phyloP scores from a whole-genome alignment of 2,888 invertebrate genomes.

The Drosophila multiciliata region DNA sequence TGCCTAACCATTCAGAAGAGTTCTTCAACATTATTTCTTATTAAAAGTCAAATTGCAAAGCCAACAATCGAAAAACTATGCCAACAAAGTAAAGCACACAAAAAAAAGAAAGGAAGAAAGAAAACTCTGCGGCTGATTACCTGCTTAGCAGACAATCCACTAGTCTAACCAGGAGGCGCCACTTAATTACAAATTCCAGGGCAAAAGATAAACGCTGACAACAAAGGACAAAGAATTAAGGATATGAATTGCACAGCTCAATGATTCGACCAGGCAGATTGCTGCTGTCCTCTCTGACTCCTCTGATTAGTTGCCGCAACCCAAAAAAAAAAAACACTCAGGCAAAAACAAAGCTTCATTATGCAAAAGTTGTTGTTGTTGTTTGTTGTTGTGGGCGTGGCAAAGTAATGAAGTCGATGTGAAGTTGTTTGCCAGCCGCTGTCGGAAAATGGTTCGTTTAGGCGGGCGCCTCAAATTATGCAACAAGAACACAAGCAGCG shows the following conservation, averaged over 20 bases:
- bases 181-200: conserved; percentile 51
- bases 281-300: conserved; percentile 23
- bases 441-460: conserved; percentile 36
- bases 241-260: conserved; percentile 48
- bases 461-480: conserved; percentile 49
- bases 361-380: conserved; percentile 25
- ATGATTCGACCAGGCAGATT: conserved; percentile 23
- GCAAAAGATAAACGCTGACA: conserved; percentile 17
- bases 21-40: conserved; percentile 24
- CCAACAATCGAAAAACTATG: conserved; percentile 41
- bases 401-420: conserved; percentile 35
- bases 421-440: conserved; percentile 7
- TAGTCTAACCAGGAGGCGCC: conserved; percentile 29
- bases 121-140: conserved; percentile 37
- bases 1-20: conserved; percentile 6
- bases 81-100: conserved; percentile 1
- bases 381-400: conserved; percentile 22
- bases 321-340: neutral
- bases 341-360: conserved; percentile 29
- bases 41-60: conserved; percentile 40
- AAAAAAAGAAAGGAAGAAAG: neutral
- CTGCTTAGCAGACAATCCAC: conserved; percentile 28
- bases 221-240: conserved; percentile 28
- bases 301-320: conserved; percentile 46
- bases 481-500: conserved; percentile 47